Base-by-base conservation (phyloP, 2,113 vertebrate genomes). In the Malaclemys terrapin region DNA sequence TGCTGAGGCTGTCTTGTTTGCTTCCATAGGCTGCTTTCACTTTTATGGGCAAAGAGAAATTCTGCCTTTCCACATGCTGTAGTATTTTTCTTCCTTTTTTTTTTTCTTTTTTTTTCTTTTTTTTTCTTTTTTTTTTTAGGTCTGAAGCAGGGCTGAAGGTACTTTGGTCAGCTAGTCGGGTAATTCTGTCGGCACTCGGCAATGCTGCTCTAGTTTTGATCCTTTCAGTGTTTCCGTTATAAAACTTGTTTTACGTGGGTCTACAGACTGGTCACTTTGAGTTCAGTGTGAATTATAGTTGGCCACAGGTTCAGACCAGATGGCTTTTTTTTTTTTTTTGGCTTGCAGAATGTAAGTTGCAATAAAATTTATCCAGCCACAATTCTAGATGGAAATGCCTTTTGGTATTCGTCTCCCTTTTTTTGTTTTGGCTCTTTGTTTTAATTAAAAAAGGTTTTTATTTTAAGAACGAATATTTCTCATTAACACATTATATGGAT, bases 201-300 rank as follows among this genome's bases (percentile, higher is more conserved):
- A 84, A 12, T 6, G 1, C 2, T 27, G 78, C 45, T 80, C 9
- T 79, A 3, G 62, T 86, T 29, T 3, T 10, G 52, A 38, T 10
- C 31, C 5, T 69, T 13, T 57, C 8, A 2, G 0, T 19, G 29
- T 69, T 92, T 47, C 42, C 27, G 24, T 56, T 1, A 2, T 0
- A 52, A 62, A 38, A 29, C 31, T 78, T 54, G 38, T 0, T 8
- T 69, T 62, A 88, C 5, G 19, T 22, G 25, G 7, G 31, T 35
- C 52, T 80, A 16, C n/a, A 65, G 17, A 42, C 72, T 25, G 9
- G 2, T 2, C 0, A 84, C 27, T 86, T 57, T 1, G 75, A 25
- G 27, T 1, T 90, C 62, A 35, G 45, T 12, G 53, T 29, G 79
- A 85, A 11, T 47, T 84, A 4, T 3, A 82, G 53, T 29, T 50